These are phyloP conservation scores for Rhinogobius similis DNA, from an alignment of 2,113 vertebrate species.

Conservation along the genomic window DNA sequence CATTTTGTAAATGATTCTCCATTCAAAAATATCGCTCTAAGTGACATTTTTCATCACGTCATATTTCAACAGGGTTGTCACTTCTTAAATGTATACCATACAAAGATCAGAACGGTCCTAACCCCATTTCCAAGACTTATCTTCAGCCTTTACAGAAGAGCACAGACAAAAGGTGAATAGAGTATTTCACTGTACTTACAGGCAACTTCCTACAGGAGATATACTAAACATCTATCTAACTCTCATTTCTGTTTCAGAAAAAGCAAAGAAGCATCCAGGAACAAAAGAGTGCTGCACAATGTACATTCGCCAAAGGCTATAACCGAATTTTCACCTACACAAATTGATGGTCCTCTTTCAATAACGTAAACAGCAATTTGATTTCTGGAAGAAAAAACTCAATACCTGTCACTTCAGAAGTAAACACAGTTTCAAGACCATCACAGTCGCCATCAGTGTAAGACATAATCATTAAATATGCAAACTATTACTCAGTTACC, in stretches of 20 bases:
- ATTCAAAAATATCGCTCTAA: neutral
- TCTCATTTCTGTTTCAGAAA: slow-evolving; percentile 18
- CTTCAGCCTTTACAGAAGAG: slow-evolving; percentile 32
- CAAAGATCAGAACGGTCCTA: slow-evolving; percentile 15
- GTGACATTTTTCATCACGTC: neutral
- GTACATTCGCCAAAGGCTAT: slow-evolving; percentile 4
- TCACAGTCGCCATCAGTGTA: slow-evolving; percentile 24
- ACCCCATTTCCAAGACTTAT: neutral
- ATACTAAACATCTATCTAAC: neutral
- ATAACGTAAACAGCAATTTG: neutral
- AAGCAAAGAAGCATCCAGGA: slow-evolving; percentile 2
- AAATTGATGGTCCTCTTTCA: slow-evolving; percentile 2
- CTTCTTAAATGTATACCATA: slow-evolving; percentile 8
- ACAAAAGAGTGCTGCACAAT: slow-evolving; percentile 4
- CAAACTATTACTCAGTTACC: neutral
- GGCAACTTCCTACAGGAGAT: neutral
- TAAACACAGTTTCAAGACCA: neutral
- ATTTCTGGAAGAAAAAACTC: slow-evolving; percentile 3
- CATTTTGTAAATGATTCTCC: neutral
- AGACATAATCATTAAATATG: neutral
- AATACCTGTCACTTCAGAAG: neutral
- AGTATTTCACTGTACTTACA: neutral
- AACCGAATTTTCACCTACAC: slow-evolving; percentile 2
- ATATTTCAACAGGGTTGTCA: slow-evolving; percentile 33
- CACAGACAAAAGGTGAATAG: slow-evolving; percentile 26